phyloP scores from a whole-genome alignment of 2,113 vertebrate genomes.

The Tonatia bakeri region DNA sequence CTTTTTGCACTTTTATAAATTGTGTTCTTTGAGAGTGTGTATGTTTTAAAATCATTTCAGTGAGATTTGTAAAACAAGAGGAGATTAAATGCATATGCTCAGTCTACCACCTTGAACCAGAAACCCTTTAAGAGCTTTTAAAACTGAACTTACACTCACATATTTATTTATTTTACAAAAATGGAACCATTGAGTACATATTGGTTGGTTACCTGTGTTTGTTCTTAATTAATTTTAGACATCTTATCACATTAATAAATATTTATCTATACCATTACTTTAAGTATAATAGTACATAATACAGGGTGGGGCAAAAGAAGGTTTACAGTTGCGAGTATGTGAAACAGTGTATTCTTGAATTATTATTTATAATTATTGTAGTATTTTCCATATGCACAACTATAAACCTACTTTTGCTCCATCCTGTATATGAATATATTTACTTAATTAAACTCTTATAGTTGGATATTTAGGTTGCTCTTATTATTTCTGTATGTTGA shows the following conservation, averaged over 20 bases:
- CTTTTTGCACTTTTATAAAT: neutral
- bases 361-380: neutral
- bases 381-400: neutral
- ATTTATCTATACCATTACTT: neutral
- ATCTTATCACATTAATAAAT: slow-evolving; percentile 45
- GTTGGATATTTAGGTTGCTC: neutral
- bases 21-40: neutral
- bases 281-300: neutral
- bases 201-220: neutral
- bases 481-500: neutral
- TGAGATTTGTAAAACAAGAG: neutral
- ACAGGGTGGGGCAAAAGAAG: neutral
- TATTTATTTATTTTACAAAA: slow-evolving; percentile 44
- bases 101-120: neutral
- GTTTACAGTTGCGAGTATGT: neutral
- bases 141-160: neutral
- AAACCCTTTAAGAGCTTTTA: slow-evolving; percentile 23
- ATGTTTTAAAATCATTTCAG: slow-evolving; percentile 16
- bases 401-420: neutral
- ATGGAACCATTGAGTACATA: neutral
- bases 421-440: neutral
- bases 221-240: slow-evolving; percentile 15
- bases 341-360: neutral
- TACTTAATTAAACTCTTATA: neutral
- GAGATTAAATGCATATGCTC: neutral